A percentile compares a stretch with the other conserved stretches of the same genome.
These are phyloP conservation scores for Eupithecia inturbata DNA, from an alignment of 2,888 invertebrate species.

Conservation along the genomic window DNA sequence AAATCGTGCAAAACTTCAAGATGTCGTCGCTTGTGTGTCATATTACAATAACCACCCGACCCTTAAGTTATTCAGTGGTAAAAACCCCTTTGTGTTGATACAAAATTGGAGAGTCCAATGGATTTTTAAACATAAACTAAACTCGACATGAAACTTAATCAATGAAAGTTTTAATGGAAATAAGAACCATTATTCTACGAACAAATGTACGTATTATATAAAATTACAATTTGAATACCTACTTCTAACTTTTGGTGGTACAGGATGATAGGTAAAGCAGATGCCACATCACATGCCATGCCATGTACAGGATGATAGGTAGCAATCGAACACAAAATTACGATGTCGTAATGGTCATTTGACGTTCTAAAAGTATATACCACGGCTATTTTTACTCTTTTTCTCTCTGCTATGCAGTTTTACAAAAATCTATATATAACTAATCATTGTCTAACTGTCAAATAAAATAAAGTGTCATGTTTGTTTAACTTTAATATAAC, in stretches of 20 bases:
- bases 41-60: not conserved
- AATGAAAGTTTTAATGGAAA: slow-evolving; percentile 59
- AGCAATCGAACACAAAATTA: not conserved
- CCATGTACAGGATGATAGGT: too few species aligned
- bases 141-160: slow-evolving; percentile 56
- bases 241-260: slow-evolving; percentile 40
- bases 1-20: not conserved
- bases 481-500: too few species aligned
- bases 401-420: not conserved
- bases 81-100: too few species aligned
- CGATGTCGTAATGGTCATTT: too few species aligned
- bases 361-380: too few species aligned
- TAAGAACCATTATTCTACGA: slow-evolving; percentile 40
- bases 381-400: not conserved
- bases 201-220: slow-evolving; percentile 54
- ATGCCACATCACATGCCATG: too few species aligned
- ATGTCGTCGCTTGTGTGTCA: not conserved
- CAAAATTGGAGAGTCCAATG: not conserved
- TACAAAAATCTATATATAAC: too few species aligned
- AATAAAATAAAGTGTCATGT: too few species aligned
- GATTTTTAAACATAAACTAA: slow-evolving; percentile 10
- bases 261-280: too few species aligned
- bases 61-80: too few species aligned
- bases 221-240: slow-evolving; percentile 52
- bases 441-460: too few species aligned